Base-by-base conservation (phyloP, 2,797 vertebrate species). In the Pseudochaenichthys georgianus region DNA sequence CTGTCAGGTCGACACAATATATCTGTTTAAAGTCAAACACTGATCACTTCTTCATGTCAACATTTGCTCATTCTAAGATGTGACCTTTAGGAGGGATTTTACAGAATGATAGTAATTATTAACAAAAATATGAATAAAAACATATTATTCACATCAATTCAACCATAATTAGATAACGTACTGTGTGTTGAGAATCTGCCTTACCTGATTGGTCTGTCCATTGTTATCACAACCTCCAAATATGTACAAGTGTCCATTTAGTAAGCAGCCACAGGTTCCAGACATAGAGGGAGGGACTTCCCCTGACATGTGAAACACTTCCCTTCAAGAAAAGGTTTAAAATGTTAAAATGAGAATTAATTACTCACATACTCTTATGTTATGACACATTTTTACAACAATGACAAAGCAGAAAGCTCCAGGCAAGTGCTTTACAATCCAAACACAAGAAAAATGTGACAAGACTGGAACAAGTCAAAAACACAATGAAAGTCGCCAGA, bases 181-280 rank as follows among this genome's bases (percentile, higher is more conserved):
- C 4, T 38, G 13, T 28, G 15, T 15, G 7, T n/a, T 41, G 12
- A 9, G 50, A 13, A 68, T n/a, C 9, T 57, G 43, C 8, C 60
- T 91, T 93, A 98, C 98, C 95, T 96, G 92, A 87, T 98, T 98
- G 68, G 96, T 98, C 90, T 98, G 98, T 87, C 97, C 97, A 82
- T 95, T 95, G 81, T 98, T 96, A 91, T 97, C 94, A 89, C 97
- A 99, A 77, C 98, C 98, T 88, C 97, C 98, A 90, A 99, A 99
- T 88, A 98, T 94, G 88, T 96, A 98, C 66, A 99, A 89, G 77
- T 95, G 92, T 64, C 96, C 97, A 59, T 96, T 92, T 66, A 98
- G 87, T 80, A 90, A 96, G 9, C 96, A 96, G 73, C 96, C 95
- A 58, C 98, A 99, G 70, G 95, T 95, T 69, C 98, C 97, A 1